Percentiles rank a stretch among this genome's conserved stretches.
These are phyloP conservation scores for Paradoxurus hermaphroditus DNA, from an alignment of 2,113 vertebrate genomes.

Conservation along the genomic window DNA sequence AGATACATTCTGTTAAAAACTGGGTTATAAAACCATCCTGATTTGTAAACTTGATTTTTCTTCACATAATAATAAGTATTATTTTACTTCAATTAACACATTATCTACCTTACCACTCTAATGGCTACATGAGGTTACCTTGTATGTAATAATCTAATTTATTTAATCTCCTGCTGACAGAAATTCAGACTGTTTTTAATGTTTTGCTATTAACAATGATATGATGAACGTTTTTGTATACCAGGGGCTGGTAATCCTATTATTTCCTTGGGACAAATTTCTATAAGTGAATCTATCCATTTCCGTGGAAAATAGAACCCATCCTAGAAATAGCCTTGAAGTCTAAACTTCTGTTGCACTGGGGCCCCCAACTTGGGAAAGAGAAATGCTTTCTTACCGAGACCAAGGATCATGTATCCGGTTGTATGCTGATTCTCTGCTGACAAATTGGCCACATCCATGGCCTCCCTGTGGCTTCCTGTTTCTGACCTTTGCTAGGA, in stretches of 20 bases:
- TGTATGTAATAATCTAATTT: not conserved
- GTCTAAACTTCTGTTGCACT: not conserved
- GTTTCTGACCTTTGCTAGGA: not conserved
- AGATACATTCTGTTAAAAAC: slow-evolving; percentile 28
- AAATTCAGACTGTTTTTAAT: not conserved
- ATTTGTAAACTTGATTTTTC: slow-evolving; percentile 16
- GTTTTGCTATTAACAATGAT: not conserved
- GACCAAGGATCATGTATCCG: not conserved
- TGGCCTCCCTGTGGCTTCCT: not conserved
- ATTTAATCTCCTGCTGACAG: not conserved
- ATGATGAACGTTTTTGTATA: not conserved
- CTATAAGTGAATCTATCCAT: not conserved
- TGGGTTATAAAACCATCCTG: slow-evolving; percentile 17
- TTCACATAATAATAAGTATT: not conserved
- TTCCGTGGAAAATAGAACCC: not conserved
- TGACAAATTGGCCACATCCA: not conserved
- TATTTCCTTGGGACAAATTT: not conserved
- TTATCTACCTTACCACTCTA: not conserved
- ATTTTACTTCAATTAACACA: slow-evolving; percentile 23
- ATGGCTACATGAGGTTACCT: not conserved
- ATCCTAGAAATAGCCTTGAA: not conserved
- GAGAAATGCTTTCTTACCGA: not conserved
- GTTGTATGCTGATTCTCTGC: not conserved
- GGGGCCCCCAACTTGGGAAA: not conserved
- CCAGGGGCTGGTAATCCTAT: not conserved